Evolutionary conservation across 2,888 invertebrate genomes (phyloP).

Genomic region (Rambutsinella grinnellia): DNA sequence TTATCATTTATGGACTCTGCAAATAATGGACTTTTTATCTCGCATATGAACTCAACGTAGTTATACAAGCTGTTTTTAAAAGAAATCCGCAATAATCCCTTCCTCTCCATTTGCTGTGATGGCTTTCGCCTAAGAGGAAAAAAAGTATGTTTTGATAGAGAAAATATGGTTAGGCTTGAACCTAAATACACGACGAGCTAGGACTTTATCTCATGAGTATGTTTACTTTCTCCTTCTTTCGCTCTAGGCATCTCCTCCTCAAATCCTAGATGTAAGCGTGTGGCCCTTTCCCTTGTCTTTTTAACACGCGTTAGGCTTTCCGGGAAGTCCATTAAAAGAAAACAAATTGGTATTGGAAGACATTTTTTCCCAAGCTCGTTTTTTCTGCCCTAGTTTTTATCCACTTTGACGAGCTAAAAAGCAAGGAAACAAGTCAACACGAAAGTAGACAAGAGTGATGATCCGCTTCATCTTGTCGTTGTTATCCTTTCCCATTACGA

Average conservation of each 20-base stretch:
- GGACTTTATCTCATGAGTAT: too few relatives aligned
- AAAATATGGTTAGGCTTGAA: not conserved
- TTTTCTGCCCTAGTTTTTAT: not conserved
- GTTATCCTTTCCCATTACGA: not conserved
- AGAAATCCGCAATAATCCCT: not conserved
- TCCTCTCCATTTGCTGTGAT: not conserved
- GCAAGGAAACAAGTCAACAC: not conserved
- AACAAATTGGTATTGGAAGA: not conserved
- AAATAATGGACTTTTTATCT: too few relatives aligned
- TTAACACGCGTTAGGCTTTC: not conserved
- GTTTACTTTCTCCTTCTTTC: too few relatives aligned
- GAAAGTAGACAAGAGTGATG: not conserved
- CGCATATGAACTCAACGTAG: too few relatives aligned
- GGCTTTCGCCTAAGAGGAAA: not conserved
- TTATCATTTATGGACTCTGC: too few relatives aligned
- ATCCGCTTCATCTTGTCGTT: not conserved
- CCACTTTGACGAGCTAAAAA: not conserved
- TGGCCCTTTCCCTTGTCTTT: not conserved
- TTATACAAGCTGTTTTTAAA: not conserved
- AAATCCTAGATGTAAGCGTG: not conserved
- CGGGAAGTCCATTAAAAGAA: not conserved
- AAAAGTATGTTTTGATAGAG: not conserved
- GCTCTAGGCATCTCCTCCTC: too few relatives aligned
- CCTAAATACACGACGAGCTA: not conserved
- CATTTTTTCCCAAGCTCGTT: not conserved